Evolutionary conservation across 2,888 invertebrate genomes (phyloP), one percentile per base, ranked within the genome.

Genomic region (Schizotus pectinicornis): DNA sequence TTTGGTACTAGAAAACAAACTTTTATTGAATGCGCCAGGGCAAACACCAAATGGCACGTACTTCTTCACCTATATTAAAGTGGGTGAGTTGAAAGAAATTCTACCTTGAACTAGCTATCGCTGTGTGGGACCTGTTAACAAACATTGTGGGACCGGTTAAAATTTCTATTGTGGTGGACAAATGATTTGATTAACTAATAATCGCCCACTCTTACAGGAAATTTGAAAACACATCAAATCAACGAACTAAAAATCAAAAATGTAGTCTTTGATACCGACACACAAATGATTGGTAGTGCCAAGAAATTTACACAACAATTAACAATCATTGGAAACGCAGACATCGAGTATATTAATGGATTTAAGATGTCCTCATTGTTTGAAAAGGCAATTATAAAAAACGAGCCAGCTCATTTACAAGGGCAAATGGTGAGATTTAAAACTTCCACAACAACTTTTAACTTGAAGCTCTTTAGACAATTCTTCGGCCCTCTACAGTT

Each of bases 211-310:
- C 42, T 70, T 64, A 13, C 57, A 77, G 77, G 68, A 37, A 63
- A 72, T 59, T 41, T 74, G n/a, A 59, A 34, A 34, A 70, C 73
- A 11, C 45, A 66, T 6, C 46, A 48, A 6, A 73, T 79, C 12
- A 79, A 79, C 61, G 62, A 70, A 12, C 64, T 79, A 8, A 36
- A 56, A 14, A 59, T 77, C 6, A 62, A 70, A 32, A 69, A 78
- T 58, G 65, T 78, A 3, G 72, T 78, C 36, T 74, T 74, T 56
- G 77, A 79, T 65, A 56, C 63, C 3, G 72, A 62, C 7, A 50
- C 61, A 43, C 74, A 76, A 63, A 60, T 61, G n/a, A 75, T 79
- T 36, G 45, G 42, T n/a, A 61, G 67, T 30, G 48, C 62, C 11
- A 78, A 79, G 63, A 53, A 51, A n/a, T 78, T 79, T 51, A 41